Conservation (phyloP, 2,113 vertebrate species). For the Pantherophis guttatus region DNA sequence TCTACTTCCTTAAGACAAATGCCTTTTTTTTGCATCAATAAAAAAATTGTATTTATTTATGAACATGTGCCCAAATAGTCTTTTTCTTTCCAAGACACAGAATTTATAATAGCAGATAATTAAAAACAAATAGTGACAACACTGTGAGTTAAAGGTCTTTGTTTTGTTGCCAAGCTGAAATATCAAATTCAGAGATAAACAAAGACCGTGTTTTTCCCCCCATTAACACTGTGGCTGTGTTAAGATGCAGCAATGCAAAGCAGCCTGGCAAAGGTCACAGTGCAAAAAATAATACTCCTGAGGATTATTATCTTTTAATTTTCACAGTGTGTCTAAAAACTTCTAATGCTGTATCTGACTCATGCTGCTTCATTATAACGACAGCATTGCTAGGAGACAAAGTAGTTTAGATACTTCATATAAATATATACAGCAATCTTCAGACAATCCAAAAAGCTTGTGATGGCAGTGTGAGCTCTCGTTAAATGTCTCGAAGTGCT, state of each 20-base stretch:
- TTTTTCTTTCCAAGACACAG: constrained; percentile 30
- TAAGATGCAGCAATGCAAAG: constrained; percentile 43
- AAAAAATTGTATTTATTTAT: constrained; percentile 36
- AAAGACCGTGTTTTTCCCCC: constrained; percentile 40
- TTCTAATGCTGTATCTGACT: not conserved
- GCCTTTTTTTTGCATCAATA: constrained; percentile 9
- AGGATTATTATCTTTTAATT: constrained; percentile 40
- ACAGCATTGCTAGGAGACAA: constrained; percentile 22
- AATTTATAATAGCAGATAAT: constrained; percentile 57
- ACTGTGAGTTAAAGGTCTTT: constrained; percentile 49
- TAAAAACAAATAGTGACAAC: constrained; percentile 64
- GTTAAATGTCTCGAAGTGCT: not conserved
- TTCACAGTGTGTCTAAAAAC: constrained; percentile 29
- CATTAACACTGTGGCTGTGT: constrained; percentile 41
- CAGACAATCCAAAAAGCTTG: not conserved
- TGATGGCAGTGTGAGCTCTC: not conserved
- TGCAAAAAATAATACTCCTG: constrained; percentile 2
- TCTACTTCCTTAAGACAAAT: constrained; percentile 36
- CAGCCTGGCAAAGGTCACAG: constrained; percentile 47
- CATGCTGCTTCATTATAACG: not conserved
- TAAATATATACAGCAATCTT: constrained; percentile 26
- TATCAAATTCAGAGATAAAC: constrained; percentile 66
- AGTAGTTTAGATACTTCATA: not conserved
- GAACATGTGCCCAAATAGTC: constrained; percentile 48
- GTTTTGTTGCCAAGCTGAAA: constrained; percentile 62